phyloP scores from a whole-genome alignment of 2,797 vertebrate species.

The Pseudochirops cupreus region DNA sequence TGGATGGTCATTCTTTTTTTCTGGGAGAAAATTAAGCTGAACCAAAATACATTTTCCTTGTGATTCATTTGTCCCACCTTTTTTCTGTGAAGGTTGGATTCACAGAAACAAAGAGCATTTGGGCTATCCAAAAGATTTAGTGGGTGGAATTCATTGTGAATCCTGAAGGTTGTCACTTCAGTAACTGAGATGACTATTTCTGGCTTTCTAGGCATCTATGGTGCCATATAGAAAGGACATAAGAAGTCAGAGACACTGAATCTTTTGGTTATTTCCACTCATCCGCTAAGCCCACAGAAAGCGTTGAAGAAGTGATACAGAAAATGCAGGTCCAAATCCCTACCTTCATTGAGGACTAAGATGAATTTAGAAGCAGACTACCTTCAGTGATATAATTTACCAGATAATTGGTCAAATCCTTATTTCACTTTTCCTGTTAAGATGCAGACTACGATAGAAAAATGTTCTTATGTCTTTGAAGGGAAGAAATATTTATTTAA shows the following conservation, averaged over 20 bases:
- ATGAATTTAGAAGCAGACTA: not conserved
- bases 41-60: not conserved
- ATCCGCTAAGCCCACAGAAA: not conserved
- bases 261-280: not conserved
- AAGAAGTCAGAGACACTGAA: not conserved
- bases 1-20: not conserved
- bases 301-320: not conserved
- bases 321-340: not conserved
- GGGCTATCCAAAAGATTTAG: not conserved
- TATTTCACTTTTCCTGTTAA: not conserved
- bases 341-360: not conserved
- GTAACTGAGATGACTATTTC: not conserved
- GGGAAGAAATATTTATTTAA: not conserved
- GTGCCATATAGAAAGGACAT: not conserved
- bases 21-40: not conserved
- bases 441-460: not conserved
- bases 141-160: not conserved
- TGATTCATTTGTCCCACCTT: not conserved
- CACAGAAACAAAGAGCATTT: not conserved
- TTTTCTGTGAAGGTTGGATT: not conserved
- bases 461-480: not conserved
- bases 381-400: not conserved
- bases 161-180: not conserved
- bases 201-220: not conserved
- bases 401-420: not conserved